Evolutionary conservation across 2,113 vertebrate species (phyloP).

Genomic region (Zapornia atra): DNA sequence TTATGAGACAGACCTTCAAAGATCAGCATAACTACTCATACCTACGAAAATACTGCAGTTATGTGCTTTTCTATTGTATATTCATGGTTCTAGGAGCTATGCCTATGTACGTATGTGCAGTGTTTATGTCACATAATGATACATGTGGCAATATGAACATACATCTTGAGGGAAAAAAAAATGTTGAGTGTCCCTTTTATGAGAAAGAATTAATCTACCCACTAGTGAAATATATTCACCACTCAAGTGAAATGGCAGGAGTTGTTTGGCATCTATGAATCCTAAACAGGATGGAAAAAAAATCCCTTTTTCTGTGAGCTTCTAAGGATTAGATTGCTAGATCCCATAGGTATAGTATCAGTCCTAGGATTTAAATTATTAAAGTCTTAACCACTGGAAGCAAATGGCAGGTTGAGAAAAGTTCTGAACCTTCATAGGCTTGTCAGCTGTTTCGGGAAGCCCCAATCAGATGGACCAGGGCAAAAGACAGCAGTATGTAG

Average conservation of each 20-base stretch:
- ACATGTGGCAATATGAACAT: neutral
- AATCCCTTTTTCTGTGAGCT: neutral
- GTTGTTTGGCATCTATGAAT: neutral
- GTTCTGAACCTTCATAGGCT: neutral
- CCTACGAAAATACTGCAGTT: neutral
- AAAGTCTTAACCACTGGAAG: neutral
- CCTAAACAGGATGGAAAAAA: neutral
- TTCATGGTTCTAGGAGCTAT: neutral
- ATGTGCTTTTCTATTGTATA: neutral
- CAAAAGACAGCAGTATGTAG: neutral
- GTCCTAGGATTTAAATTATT: neutral
- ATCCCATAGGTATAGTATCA: neutral
- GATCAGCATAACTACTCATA: neutral
- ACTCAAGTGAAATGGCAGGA: neutral
- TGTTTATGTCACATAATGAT: neutral
- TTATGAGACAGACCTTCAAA: slow-evolving; percentile 30
- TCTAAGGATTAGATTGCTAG: neutral
- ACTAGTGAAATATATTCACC: neutral
- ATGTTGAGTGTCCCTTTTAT: neutral
- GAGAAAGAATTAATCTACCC: neutral
- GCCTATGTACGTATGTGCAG: neutral
- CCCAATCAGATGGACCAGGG: neutral
- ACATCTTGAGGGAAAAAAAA: neutral
- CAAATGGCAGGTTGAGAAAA: neutral
- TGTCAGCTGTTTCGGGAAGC: neutral